These are phyloP conservation scores for Lemur catta DNA, from an alignment of 2,797 vertebrate genomes.

Conservation along the genomic window DNA sequence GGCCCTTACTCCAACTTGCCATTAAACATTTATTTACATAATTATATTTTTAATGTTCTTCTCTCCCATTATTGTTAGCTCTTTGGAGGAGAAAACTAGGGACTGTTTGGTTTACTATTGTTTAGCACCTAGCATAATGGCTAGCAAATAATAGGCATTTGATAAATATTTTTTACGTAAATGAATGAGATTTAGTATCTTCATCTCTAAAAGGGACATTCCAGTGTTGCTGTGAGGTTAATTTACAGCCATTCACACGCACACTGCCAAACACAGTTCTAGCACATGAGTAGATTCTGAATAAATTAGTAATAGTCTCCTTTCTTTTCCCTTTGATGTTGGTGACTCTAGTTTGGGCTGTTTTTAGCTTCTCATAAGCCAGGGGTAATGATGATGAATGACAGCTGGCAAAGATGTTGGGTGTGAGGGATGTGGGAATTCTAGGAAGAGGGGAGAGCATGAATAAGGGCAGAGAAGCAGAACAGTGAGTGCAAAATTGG, in stretches of 20 bases:
- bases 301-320: neutral
- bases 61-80: neutral
- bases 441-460: neutral
- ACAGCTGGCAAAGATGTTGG: neutral
- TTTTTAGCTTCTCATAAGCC: slow-evolving; percentile 4
- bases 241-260: neutral
- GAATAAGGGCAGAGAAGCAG: neutral
- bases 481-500: neutral
- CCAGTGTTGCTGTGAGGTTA: neutral
- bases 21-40: neutral
- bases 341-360: neutral
- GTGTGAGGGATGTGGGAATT: neutral
- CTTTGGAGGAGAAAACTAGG: neutral
- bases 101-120: neutral
- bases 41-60: slow-evolving; percentile 9
- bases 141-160: neutral
- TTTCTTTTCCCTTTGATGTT: neutral
- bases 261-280: neutral
- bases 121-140: neutral
- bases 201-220: neutral
- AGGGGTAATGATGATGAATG: neutral
- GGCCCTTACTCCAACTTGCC: neutral
- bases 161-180: neutral
- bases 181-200: neutral
- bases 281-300: neutral